phyloP scores from a whole-genome alignment of 2,113 vertebrate genomes.

The Oryzias melastigma region DNA sequence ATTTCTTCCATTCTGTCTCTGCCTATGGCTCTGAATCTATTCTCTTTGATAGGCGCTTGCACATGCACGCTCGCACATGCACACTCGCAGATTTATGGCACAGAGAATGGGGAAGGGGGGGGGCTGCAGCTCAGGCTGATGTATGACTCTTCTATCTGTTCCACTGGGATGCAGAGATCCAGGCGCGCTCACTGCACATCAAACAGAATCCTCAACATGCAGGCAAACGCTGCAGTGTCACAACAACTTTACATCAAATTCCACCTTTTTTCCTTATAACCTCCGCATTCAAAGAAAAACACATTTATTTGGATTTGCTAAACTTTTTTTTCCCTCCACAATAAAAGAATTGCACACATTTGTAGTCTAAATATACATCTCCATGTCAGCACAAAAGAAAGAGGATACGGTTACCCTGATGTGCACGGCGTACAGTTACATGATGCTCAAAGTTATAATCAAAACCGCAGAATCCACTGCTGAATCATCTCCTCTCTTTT shows the following conservation, averaged over 20 bases:
- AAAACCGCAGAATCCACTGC: slow-evolving; percentile 9
- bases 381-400: neutral
- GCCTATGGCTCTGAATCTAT: slow-evolving; percentile 37
- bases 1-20: slow-evolving; percentile 19
- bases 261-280: neutral
- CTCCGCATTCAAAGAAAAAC: too few relatives aligned
- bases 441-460: slow-evolving; percentile 11
- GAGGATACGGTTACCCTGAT: slow-evolving; percentile 1
- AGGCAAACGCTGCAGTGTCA: neutral
- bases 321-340: too few relatives aligned
- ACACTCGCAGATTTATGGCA: slow-evolving; percentile 39
- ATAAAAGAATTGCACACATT: slow-evolving; percentile 10
- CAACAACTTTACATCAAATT: slow-evolving; percentile 2
- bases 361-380: slow-evolving; percentile 3
- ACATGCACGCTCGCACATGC: slow-evolving; percentile 7
- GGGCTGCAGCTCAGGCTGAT: slow-evolving; percentile 47
- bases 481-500: slow-evolving; percentile 32
- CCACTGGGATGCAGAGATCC: slow-evolving; percentile 35
- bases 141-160: slow-evolving; percentile 52
- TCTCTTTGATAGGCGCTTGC: slow-evolving; percentile 15
- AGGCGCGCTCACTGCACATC: slow-evolving; percentile 23
- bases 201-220: slow-evolving; percentile 15
- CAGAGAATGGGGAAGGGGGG: slow-evolving; percentile 18
- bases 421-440: slow-evolving; percentile 4
- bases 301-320: too few relatives aligned